Evolutionary conservation across 2,113 vertebrate genomes (phyloP), one percentile per base, ranked within the genome.

Genomic region (Pseudonaja textilis): DNA sequence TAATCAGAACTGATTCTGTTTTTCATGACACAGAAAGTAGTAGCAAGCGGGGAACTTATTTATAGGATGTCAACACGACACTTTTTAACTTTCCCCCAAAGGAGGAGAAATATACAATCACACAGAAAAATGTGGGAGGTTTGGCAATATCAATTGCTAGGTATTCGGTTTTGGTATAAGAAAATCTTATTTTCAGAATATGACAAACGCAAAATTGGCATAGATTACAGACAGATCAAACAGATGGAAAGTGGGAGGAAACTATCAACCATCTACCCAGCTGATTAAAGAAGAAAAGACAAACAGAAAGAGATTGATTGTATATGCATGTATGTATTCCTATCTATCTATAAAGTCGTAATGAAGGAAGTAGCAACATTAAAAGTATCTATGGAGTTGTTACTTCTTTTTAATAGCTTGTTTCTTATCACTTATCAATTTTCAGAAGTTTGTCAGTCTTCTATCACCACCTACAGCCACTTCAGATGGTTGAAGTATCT

Each of bases 381-480:
- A 42, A 89, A 64, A 29, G 16, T 56, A 90, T 50, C 74, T 56
- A 34, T 34, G 69, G 86, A 64, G 23, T 26, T 90, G 42, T 39
- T 39, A 91, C 92, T 95, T 95, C 96, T 94, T 90, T 96, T 96
- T 94, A 96, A 94, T 89, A 92, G 93, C 39, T 57, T 52, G 26
- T 87, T 87, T 52, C 25, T 52, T 50, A 11, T 87, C 47, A 26
- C 91, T 95, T 96, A 81, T 96, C 93, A 34, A 94, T 94, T 47
- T 61, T 85, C 81, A 26, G 85, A 52, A 1, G 93, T 95, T 94
- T 92, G 87, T 92, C 94, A 93, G 81, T 74, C 93, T 26, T 87
- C 92, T 93, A 64, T 92, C 6, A 9, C 91, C 91, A 57, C 22
- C 34, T 74, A 92, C 91, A 95, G 94, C 92, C 56, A 16, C 85